Evolutionary conservation across 2,797 vertebrate species (phyloP).

Genomic region (Poliocrania exsul): DNA sequence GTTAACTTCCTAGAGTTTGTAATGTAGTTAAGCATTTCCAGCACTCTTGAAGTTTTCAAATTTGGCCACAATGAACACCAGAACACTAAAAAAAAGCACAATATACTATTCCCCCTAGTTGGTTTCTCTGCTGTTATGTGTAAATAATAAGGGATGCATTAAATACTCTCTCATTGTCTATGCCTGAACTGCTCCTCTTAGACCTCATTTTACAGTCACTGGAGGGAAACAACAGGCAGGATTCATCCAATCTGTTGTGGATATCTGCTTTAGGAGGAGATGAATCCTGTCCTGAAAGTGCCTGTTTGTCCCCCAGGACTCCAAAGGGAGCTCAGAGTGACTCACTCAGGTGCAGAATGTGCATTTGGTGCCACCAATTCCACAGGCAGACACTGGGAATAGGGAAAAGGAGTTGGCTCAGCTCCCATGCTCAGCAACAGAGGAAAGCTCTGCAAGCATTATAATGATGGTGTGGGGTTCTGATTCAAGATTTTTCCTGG

Average conservation of each 20-base stretch:
- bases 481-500: not conserved
- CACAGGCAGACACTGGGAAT: not conserved
- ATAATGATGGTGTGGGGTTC: not conserved
- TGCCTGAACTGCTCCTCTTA: slow-evolving; percentile 28
- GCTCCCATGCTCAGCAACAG: not conserved
- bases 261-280: slow-evolving; percentile 10
- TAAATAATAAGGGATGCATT: slow-evolving; percentile 50
- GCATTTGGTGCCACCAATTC: slow-evolving; percentile 1
- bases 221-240: not conserved
- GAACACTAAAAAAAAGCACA: not conserved
- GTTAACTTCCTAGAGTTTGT: not conserved
- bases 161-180: slow-evolving; percentile 3
- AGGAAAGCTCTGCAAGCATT: not conserved
- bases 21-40: not conserved
- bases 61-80: not conserved
- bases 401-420: not conserved
- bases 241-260: not conserved
- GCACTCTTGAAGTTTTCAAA: not conserved
- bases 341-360: slow-evolving; percentile 2
- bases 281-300: slow-evolving; percentile 23
- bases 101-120: not conserved
- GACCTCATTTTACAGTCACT: not conserved
- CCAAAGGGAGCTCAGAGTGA: not conserved
- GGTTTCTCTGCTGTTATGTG: slow-evolving; percentile 6
- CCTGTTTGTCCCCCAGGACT: not conserved